These are phyloP conservation scores for Dunckerocampus dactyliophorus DNA, from an alignment of 2,113 vertebrate species.

Conservation along the genomic window DNA sequence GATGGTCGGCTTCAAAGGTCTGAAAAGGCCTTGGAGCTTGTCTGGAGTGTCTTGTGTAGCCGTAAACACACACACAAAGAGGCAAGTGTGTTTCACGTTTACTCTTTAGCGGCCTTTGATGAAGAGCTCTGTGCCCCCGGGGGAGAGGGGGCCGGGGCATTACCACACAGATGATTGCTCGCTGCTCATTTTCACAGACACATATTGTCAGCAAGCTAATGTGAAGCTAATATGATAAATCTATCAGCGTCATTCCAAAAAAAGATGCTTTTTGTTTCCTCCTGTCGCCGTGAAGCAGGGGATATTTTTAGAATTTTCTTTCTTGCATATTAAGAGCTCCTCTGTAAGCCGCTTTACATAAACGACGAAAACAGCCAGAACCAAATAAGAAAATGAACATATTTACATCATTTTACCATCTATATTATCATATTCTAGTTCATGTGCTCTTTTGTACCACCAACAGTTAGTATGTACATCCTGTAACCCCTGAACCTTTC, in stretches of 20 bases:
- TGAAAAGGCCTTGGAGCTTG: slow-evolving; percentile 29
- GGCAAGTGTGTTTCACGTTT: slow-evolving; percentile 23
- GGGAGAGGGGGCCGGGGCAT: slow-evolving; percentile 1
- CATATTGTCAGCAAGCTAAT: background rate
- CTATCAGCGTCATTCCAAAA: background rate
- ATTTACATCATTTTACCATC: no score
- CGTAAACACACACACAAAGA: slow-evolving; percentile 46
- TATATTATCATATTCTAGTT: no score
- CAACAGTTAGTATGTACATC: no score
- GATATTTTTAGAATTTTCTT: slow-evolving; percentile 2
- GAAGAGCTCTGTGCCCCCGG: background rate
- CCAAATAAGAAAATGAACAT: no score
- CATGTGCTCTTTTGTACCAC: no score
- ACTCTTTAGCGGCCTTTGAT: slow-evolving; percentile 29
- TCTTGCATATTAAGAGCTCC: background rate
- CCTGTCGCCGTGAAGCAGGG: background rate
- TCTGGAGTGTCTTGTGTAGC: slow-evolving; percentile 16
- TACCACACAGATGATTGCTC: slow-evolving; percentile 34
- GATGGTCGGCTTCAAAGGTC: slow-evolving; percentile 22
- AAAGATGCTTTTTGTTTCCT: slow-evolving; percentile 1
- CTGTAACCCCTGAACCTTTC: no score
- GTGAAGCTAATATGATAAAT: background rate
- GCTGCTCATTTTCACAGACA: slow-evolving; percentile 28
- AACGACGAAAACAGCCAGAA: no score
- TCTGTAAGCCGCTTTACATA: background rate